Evolutionary conservation across 1,140 invertebrate genomes (phyloP).

Genomic region (Drosophila nikananu): DNA sequence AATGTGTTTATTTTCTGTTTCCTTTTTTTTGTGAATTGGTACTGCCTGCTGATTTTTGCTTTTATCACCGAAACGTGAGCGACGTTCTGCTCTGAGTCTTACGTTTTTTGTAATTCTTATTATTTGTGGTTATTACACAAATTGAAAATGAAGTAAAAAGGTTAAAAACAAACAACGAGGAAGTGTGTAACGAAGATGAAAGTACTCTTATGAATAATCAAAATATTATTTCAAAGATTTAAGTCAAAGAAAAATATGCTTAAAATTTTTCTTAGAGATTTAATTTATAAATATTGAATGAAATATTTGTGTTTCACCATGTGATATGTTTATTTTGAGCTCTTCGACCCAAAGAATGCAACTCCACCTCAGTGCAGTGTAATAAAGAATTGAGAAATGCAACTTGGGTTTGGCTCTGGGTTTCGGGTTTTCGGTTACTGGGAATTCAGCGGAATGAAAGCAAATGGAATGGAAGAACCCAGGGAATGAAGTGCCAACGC

Average conservation of each 20-base stretch:
- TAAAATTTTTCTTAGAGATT: neutral
- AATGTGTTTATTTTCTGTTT: slow-evolving; percentile 24
- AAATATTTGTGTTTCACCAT: no score
- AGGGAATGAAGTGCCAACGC: slow-evolving; percentile 18
- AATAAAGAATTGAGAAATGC: slow-evolving; percentile 5
- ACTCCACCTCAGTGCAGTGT: neutral
- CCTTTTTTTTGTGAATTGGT: slow-evolving; percentile 12
- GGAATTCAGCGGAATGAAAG: slow-evolving; percentile 19
- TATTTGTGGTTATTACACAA: slow-evolving; percentile 39
- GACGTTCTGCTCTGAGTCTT: slow-evolving; percentile 50
- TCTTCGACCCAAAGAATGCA: slow-evolving; percentile 2
- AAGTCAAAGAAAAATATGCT: neutral
- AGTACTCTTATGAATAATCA: neutral
- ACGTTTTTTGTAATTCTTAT: slow-evolving; percentile 7
- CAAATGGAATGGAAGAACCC: slow-evolving; percentile 26
- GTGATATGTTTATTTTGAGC: neutral
- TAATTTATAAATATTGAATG: neutral
- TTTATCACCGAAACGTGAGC: slow-evolving; percentile 60
- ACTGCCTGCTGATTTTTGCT: slow-evolving; percentile 25
- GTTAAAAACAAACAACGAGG: slow-evolving; percentile 10
- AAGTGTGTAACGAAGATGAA: neutral
- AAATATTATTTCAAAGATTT: neutral
- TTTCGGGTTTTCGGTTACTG: slow-evolving; percentile 33
- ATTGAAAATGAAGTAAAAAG: slow-evolving; percentile 39
- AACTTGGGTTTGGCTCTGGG: slow-evolving; percentile 4